phyloP scores from a whole-genome alignment of 2,113 vertebrate genomes.

The Myocastor coypus region DNA sequence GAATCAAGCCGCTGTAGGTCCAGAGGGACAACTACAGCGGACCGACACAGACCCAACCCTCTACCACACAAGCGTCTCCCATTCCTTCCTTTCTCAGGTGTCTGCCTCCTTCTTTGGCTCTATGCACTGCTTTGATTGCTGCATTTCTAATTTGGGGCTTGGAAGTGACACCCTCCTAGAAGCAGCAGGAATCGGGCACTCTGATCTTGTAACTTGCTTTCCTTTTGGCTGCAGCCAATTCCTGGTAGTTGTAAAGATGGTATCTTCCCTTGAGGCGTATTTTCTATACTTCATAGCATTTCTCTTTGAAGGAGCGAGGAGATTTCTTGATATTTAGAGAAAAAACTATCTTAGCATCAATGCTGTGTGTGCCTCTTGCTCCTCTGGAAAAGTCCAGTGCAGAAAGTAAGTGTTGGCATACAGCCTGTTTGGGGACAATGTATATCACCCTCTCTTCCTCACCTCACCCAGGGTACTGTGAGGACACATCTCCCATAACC shows the following conservation, averaged over 20 bases:
- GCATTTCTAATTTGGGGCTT: slow-evolving; percentile 91
- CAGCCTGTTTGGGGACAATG: slow-evolving; percentile 92
- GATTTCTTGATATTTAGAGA: slow-evolving; percentile 93
- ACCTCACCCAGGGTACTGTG: slow-evolving; percentile 93
- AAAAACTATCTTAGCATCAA: slow-evolving; percentile 93
- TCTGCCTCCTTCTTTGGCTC: slow-evolving; percentile 92
- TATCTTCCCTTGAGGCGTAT: slow-evolving; percentile 90
- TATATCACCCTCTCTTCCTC: slow-evolving; percentile 92
- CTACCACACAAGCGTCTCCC: slow-evolving; percentile 94
- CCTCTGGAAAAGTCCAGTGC: slow-evolving; percentile 93
- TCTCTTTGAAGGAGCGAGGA: slow-evolving; percentile 93
- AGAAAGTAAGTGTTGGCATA: slow-evolving; percentile 90
- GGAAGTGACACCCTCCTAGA: slow-evolving; percentile 92
- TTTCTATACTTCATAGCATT: slow-evolving; percentile 94
- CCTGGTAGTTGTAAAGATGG: slow-evolving; percentile 92
- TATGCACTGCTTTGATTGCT: slow-evolving; percentile 90
- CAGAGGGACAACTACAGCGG: slow-evolving; percentile 69
- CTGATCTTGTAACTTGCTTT: slow-evolving; percentile 92
- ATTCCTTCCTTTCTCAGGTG: slow-evolving; percentile 92
- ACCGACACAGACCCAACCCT: slow-evolving; percentile 92
- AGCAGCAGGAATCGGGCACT: slow-evolving; percentile 90
- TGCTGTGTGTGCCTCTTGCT: slow-evolving; percentile 94
- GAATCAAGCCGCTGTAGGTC: too few relatives aligned
- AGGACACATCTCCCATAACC: slow-evolving; percentile 93
- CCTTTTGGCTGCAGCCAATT: slow-evolving; percentile 92